A percentile compares a stretch with the other conserved stretches of the same genome.
These are phyloP conservation scores for Agrotis segetum DNA, from an alignment of 2,888 invertebrate genomes.

Conservation along the genomic window DNA sequence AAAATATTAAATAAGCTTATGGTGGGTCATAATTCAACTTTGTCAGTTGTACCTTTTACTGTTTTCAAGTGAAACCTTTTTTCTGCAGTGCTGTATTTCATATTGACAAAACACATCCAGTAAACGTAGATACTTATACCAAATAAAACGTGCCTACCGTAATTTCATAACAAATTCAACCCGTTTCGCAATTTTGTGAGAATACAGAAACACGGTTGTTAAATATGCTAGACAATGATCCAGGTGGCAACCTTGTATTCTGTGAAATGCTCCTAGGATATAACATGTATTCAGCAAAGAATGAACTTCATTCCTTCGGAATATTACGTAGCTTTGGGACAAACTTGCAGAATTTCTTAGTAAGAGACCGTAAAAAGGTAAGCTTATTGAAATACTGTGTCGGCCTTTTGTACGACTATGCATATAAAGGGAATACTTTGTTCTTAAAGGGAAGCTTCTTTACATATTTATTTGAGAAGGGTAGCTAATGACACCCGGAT, in stretches of 20 bases:
- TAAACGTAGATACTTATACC: not conserved
- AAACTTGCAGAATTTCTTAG: conserved; percentile 49
- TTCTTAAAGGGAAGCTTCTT: conserved; percentile 27
- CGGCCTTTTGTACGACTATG: conserved; percentile 35
- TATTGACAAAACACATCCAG: not conserved
- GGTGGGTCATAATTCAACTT: no score
- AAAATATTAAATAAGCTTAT: no score
- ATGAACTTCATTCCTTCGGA: conserved; percentile 16
- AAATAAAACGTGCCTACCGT: conserved; percentile 8
- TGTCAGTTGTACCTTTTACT: no score
- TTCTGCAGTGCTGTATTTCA: no score
- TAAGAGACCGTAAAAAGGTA: conserved; percentile 53
- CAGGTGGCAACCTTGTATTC: conserved; percentile 10
- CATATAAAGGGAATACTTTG: conserved; percentile 61
- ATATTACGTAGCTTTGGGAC: conserved; percentile 31
- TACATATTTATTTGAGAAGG: conserved; percentile 38
- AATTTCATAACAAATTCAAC: conserved; percentile 18
- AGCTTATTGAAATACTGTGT: conserved; percentile 59
- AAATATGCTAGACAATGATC: conserved; percentile 20
- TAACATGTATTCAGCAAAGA: conserved; percentile 21
- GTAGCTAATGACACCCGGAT: conserved; percentile 27
- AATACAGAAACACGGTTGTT: conserved; percentile 12
- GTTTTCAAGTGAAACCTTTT: no score
- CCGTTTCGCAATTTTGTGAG: conserved; percentile 6
- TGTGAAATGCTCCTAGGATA: conserved; percentile 21